These are phyloP conservation scores for Hylaeus volcanicus DNA, from an alignment of 1,140 invertebrate species.

Conservation along the genomic window DNA sequence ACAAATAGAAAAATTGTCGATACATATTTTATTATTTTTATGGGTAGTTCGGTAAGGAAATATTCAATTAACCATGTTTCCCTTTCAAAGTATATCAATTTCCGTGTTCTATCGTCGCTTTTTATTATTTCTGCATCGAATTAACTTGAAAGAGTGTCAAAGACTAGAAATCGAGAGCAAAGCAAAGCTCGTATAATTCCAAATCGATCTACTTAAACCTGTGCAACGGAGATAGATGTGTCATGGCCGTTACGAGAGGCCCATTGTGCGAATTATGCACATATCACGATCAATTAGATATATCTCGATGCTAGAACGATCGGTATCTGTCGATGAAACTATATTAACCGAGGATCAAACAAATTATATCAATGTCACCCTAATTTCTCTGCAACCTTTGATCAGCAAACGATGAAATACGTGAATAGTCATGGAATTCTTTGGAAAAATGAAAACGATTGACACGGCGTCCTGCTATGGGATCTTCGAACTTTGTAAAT, in stretches of 20 bases:
- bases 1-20: background rate
- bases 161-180: conserved; percentile 2
- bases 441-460: background rate
- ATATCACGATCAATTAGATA: background rate
- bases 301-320: background rate
- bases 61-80: background rate
- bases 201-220: conserved; percentile 24
- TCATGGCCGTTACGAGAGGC: conserved; percentile 45
- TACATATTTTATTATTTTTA: background rate
- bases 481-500: background rate
- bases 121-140: background rate
- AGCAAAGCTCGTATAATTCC: conserved; percentile 13
- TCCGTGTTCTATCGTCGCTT: background rate
- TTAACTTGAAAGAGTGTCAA: background rate
- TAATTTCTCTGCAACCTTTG: background rate
- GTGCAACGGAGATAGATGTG: conserved; percentile 18
- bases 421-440: background rate
- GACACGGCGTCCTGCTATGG: too few relatives aligned
- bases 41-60: background rate
- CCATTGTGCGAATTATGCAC: conserved; percentile 8
- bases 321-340: background rate
- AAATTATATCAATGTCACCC: background rate
- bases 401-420: background rate
- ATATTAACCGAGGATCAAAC: background rate
- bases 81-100: background rate